A percentile compares a stretch with the other conserved stretches of the same genome.
phyloP scores from a whole-genome alignment of 1,140 invertebrate genomes.

The Fopius arisanus region DNA sequence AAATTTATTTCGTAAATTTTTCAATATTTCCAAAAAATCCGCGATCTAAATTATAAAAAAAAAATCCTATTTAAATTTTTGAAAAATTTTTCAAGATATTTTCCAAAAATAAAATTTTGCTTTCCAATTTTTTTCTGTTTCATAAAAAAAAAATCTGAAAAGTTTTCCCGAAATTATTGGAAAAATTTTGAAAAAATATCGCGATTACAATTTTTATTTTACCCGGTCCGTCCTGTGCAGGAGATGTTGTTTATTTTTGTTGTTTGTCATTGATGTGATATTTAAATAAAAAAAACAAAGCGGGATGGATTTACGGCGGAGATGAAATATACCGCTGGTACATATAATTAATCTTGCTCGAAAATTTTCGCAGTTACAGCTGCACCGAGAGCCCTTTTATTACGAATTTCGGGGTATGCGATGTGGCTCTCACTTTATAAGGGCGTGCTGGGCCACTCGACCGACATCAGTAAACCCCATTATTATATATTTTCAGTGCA shows the following conservation, averaged over 20 bases:
- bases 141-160: too few species aligned
- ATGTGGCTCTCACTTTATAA: not conserved
- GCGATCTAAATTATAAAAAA: too few species aligned
- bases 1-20: too few species aligned
- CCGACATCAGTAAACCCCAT: slow-evolving; percentile 56
- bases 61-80: too few species aligned
- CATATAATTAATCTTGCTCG: slow-evolving; percentile 29
- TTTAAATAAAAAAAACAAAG: not conserved
- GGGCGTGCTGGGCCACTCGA: slow-evolving; percentile 27
- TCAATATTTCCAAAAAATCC: too few species aligned
- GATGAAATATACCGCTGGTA: slow-evolving; percentile 6
- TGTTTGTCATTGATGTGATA: not conserved
- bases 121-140: too few species aligned
- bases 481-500: slow-evolving; percentile 54
- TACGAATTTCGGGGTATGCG: slow-evolving; percentile 14
- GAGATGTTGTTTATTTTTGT: not conserved
- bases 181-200: too few species aligned
- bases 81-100: too few species aligned
- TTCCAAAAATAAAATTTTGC: too few species aligned
- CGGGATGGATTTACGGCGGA: not conserved
- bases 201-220: too few species aligned
- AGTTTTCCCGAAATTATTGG: too few species aligned
- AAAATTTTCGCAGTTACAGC: slow-evolving; percentile 28
- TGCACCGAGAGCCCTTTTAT: not conserved
- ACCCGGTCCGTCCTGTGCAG: not conserved